Evolutionary conservation across 2,888 invertebrate species (phyloP).

Genomic region (Priocnemis perturbator): DNA sequence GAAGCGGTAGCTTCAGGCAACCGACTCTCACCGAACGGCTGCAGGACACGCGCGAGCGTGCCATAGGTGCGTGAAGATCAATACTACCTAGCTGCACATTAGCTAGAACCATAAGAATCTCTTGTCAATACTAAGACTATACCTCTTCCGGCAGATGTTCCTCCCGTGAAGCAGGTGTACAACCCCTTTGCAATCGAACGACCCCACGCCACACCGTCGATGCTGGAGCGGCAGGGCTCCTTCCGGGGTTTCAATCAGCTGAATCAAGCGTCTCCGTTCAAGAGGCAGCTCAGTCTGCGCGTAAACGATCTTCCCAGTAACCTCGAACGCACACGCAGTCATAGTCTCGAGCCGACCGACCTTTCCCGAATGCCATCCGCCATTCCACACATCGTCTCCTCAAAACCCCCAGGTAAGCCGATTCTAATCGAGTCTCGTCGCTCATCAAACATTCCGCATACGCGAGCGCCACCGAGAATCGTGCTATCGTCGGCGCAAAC

Average conservation of each 20-base stretch:
- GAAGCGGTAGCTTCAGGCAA: slow-evolving; percentile 94
- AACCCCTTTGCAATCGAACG: slow-evolving; percentile 97
- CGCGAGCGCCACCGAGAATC: background rate
- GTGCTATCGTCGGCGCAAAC: too few relatives aligned
- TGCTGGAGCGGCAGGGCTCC: slow-evolving; percentile 96
- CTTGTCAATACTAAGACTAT: background rate
- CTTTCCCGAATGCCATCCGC: slow-evolving; percentile 70
- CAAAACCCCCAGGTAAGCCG: slow-evolving; percentile 74
- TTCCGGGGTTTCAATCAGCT: slow-evolving; percentile 93
- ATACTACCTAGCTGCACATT: background rate
- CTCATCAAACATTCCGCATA: background rate
- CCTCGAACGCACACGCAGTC: slow-evolving; percentile 83
- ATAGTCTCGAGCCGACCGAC: slow-evolving; percentile 75
- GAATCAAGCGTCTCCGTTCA: slow-evolving; percentile 92
- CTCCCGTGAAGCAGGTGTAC: slow-evolving; percentile 80
- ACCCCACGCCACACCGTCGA: slow-evolving; percentile 95
- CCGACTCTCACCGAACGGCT: slow-evolving; percentile 88
- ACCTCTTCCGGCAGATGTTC: slow-evolving; percentile 66
- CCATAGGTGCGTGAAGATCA: slow-evolving; percentile 76
- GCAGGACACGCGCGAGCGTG: slow-evolving; percentile 77
- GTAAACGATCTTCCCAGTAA: slow-evolving; percentile 97
- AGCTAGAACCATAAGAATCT: background rate
- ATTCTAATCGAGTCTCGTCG: background rate
- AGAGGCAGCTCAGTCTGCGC: slow-evolving; percentile 95
- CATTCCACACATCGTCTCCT: slow-evolving; percentile 71